phyloP scores from a whole-genome alignment of 2,113 vertebrate genomes.

The Dipodomys stephensi region DNA sequence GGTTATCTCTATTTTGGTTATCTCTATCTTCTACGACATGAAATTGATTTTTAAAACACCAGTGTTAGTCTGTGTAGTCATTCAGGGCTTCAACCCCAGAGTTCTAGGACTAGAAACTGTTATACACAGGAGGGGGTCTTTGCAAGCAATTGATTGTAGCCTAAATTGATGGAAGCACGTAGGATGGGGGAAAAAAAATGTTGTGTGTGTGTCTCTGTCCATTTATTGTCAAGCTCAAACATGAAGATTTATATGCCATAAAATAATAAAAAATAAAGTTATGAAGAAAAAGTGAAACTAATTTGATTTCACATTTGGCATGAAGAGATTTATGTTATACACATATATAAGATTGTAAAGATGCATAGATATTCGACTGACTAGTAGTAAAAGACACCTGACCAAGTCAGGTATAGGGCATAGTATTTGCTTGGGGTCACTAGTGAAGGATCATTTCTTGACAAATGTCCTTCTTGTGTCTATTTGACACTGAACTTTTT shows the following conservation, averaged over 20 bases:
- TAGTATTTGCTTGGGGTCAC: not conserved
- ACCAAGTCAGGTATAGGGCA: not conserved
- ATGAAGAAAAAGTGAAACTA: not conserved
- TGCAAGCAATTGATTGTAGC: not conserved
- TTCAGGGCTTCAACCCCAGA: constrained; percentile 31
- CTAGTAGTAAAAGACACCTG: not conserved
- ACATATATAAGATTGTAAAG: not conserved
- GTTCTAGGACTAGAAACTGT: constrained; percentile 17
- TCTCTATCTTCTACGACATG: not conserved
- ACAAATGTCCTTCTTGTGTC: not conserved
- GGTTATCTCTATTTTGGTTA: constrained; percentile 30
- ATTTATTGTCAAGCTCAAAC: not conserved
- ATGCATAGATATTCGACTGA: not conserved
- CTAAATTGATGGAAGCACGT: not conserved
- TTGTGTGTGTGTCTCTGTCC: not conserved
- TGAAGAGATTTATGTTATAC: not conserved
- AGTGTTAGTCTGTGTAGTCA: not conserved
- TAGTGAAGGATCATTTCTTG: not conserved
- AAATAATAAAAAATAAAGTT: constrained; percentile 35
- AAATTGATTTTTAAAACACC: constrained; percentile 35
- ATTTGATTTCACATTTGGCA: constrained; percentile 32
- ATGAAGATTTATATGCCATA: not conserved
- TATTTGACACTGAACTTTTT: constrained; percentile 8
- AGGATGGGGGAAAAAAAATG: not conserved
- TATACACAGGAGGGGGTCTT: not conserved